phyloP scores from a whole-genome alignment of 2,113 vertebrate genomes.

The Micromys minutus region DNA sequence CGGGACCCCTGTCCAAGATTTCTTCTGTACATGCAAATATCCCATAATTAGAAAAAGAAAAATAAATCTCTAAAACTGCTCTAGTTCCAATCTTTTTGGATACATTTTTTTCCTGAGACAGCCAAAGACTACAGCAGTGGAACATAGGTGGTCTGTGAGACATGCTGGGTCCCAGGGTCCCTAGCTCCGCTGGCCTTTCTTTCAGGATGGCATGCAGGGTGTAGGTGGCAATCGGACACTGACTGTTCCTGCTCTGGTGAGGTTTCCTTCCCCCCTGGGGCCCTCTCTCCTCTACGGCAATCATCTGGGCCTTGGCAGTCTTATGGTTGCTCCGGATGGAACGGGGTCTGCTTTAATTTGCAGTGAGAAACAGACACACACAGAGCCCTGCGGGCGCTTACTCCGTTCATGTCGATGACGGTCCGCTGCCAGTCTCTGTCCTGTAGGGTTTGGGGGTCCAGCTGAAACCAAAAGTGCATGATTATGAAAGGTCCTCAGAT shows the following conservation, averaged over 20 bases:
- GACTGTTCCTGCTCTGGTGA: neutral
- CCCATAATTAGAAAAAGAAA: neutral
- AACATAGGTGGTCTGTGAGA: neutral
- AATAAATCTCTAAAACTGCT: neutral
- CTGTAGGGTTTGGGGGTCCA: conserved; percentile 93
- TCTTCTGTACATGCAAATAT: neutral
- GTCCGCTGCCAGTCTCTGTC: conserved; percentile 98
- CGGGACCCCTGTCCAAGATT: neutral
- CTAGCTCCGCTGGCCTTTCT: neutral
- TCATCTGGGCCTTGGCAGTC: neutral
- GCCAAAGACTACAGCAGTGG: neutral
- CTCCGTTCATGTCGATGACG: conserved; percentile 96
- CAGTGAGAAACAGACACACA: rapidly evolving
- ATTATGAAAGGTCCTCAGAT: conserved; percentile 33
- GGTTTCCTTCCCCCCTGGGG: no score
- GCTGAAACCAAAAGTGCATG: conserved; percentile 85
- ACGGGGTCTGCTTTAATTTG: neutral
- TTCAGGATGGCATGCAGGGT: neutral
- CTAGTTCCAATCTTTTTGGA: neutral
- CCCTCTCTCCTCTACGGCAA: neutral
- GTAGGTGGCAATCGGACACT: neutral
- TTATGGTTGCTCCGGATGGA: neutral
- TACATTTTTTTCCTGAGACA: neutral
- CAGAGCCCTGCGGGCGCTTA: conserved; percentile 80
- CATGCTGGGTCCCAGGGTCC: neutral